Evolutionary conservation across 2,888 invertebrate genomes (phyloP), one percentile per base, ranked within the genome.

Genomic region (Drosophila subsilvestris): DNA sequence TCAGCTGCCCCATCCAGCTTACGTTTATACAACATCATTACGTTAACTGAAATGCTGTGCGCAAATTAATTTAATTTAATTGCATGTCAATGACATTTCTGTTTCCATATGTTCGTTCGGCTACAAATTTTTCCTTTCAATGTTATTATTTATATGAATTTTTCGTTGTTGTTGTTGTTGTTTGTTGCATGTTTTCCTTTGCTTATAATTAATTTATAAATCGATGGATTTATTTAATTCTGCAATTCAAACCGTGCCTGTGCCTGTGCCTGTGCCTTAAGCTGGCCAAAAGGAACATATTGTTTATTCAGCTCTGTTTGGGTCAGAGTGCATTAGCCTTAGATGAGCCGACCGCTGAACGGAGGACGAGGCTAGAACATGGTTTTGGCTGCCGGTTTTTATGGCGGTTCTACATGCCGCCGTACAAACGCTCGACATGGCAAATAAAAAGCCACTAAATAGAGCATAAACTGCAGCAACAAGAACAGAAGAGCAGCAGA

Each of bases 321-420:
- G 82, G 77, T 82, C 82, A 87, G 60, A 86, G 88, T 82, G 82
- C 82, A 88, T 79, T 82, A 79, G 84, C 84, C 84, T 86, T 63
- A 78, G 86, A 86, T 78, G 70, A 53, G 27, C 68, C 73, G 69
- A 74, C 80, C 62, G 63, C 18, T 57, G 58, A 67, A 69, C 76
- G 61, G 61, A 54, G 55, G 60, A 45, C 37, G 68, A 81, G 66
- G 61, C 58, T 62, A 65, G 48, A 69, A 66, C 65, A 75, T 79
- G 71, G 42, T 42, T 77, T 75, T 56, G 53, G 68, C 74, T 83
- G 81, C 68, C 65, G 49, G 63, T 49, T 75, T 74, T 63, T 62
- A 65, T 74, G 73, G 58, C 53, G 63, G 68, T 77, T 71, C 68
- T 37, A 37, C 37, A 37, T 37, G 76, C 50, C 76, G n/a, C 62